Percentiles rank a stretch among this genome's conserved stretches.
phyloP scores from a whole-genome alignment of 92 coral and sea anemone species.

The Parazoanthus darwini region DNA sequence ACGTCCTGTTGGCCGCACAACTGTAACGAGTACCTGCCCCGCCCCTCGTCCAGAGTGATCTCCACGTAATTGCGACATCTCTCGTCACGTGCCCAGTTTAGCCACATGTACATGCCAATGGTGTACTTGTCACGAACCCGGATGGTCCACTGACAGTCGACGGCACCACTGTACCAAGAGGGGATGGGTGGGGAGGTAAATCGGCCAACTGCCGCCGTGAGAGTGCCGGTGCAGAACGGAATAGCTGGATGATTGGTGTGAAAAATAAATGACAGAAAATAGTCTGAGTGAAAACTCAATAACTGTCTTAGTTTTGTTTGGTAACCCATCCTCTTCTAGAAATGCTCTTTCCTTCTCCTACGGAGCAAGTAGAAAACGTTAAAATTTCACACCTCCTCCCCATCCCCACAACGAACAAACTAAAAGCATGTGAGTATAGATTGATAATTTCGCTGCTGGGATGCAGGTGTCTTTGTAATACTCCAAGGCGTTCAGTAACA shows the following conservation, averaged over 20 bases:
- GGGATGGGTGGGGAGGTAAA: conserved; percentile 77
- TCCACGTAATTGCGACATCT: conserved; percentile 63
- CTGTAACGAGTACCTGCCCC: conserved; percentile 51
- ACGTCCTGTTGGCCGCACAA: conserved; percentile 77
- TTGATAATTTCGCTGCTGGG: too few relatives aligned
- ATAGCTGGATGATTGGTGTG: conserved; percentile 46
- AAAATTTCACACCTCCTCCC: too few relatives aligned
- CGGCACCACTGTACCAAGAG: conserved; percentile 67
- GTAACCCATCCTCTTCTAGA: too few relatives aligned
- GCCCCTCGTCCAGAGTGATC: conserved; percentile 54
- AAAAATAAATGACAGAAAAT: neutral
- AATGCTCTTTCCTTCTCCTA: too few relatives aligned
- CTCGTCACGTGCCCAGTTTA: conserved; percentile 74
- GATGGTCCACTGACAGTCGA: conserved; percentile 80
- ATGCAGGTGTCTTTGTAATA: too few relatives aligned
- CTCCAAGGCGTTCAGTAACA: too few relatives aligned
- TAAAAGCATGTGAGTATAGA: too few relatives aligned
- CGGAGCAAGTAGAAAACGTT: too few relatives aligned
- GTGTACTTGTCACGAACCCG: conserved; percentile 68
- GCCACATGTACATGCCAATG: conserved; percentile 64
- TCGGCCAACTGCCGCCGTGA: conserved; percentile 58
- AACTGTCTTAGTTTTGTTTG: neutral
- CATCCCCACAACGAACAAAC: too few relatives aligned
- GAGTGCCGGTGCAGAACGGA: conserved; percentile 73
- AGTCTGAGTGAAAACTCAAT: neutral